phyloP scores from a whole-genome alignment of 2,113 vertebrate species.

The Dicentrarchus labrax region DNA sequence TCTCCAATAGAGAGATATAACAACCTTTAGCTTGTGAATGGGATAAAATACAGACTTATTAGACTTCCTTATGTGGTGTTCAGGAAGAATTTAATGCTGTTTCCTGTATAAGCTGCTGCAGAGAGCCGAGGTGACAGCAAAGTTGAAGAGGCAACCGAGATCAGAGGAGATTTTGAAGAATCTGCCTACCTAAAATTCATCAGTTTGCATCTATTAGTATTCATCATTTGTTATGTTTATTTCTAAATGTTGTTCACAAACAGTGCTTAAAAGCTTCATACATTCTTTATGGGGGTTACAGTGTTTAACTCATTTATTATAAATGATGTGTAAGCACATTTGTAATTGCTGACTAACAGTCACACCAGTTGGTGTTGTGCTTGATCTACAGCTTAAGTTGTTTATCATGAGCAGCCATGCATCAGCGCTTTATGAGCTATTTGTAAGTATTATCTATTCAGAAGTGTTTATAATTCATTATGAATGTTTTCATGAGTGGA shows the following conservation, averaged over 20 bases:
- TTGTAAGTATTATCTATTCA: conserved; percentile 1
- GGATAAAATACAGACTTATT: background rate
- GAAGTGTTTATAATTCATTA: background rate
- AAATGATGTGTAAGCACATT: conserved; percentile 6
- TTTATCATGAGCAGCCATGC: conserved; percentile 5
- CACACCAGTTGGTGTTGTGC: background rate
- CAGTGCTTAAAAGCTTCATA: background rate
- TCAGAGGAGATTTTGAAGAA: conserved; percentile 11
- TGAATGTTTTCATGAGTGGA: background rate
- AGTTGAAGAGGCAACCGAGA: background rate
- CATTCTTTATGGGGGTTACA: background rate
- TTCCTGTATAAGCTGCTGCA: background rate
- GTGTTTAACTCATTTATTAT: conserved; percentile 3
- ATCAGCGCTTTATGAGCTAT: background rate
- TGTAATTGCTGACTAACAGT: background rate
- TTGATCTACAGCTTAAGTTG: conserved; percentile 13
- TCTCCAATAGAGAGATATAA: background rate
- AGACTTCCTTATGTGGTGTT: background rate
- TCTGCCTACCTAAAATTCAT: background rate
- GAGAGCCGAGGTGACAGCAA: background rate
- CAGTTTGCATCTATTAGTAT: background rate
- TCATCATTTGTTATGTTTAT: background rate
- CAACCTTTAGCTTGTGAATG: background rate
- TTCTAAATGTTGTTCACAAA: background rate
- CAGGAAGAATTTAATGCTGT: background rate